These are phyloP conservation scores for Pocota personata DNA, from an alignment of 2,888 invertebrate species.

Conservation along the genomic window DNA sequence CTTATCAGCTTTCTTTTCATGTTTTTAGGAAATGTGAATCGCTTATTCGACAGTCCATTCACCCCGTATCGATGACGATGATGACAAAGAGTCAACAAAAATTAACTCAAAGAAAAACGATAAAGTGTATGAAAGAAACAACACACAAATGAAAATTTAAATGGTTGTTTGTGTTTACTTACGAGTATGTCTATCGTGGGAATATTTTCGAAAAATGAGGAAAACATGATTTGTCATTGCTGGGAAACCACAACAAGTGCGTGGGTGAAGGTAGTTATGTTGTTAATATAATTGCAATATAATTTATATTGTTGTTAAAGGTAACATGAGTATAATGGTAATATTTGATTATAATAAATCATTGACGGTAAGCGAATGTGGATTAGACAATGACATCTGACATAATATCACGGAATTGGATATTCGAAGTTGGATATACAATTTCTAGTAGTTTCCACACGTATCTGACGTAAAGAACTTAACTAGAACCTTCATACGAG, in stretches of 20 bases:
- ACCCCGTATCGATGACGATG: constrained; percentile 61
- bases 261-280: constrained; percentile 16
- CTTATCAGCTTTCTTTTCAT: constrained; percentile 30
- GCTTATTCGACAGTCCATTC: constrained; percentile 50
- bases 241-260: constrained; percentile 40
- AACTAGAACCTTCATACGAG: too few relatives aligned
- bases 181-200: constrained; percentile 16
- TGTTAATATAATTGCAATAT: neutral
- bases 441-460: too few relatives aligned
- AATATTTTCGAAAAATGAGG: neutral
- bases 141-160: constrained; percentile 16
- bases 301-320: neutral
- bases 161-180: constrained; percentile 4
- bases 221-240: constrained; percentile 5
- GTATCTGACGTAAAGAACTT: too few relatives aligned
- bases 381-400: too few relatives aligned
- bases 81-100: constrained; percentile 55
- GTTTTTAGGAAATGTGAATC: constrained; percentile 8
- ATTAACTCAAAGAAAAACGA: constrained; percentile 19
- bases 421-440: too few relatives aligned
- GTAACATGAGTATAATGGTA: neutral
- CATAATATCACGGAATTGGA: too few relatives aligned
- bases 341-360: neutral
- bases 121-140: neutral
- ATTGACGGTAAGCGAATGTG: neutral